Evolutionary conservation across 1,140 invertebrate genomes (phyloP).

Genomic region (Macrostomum lignano): DNA sequence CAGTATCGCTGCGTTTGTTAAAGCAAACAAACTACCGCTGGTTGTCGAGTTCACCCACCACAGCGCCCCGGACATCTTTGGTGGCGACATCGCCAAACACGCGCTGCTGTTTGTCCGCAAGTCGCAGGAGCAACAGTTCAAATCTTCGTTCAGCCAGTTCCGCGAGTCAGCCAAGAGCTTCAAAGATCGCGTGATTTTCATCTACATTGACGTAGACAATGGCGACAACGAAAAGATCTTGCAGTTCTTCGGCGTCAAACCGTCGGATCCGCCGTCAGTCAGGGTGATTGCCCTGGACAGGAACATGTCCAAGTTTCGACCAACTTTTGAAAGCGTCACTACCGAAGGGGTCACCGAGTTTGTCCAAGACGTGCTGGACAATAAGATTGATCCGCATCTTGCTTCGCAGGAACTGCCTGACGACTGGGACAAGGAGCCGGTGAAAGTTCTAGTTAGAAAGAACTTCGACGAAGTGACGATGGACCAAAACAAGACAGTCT

Average conservation of each 20-base stretch:
- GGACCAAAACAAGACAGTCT: slow-evolving; percentile 58
- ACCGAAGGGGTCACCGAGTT: slow-evolving; percentile 48
- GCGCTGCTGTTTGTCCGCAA: slow-evolving; percentile 69
- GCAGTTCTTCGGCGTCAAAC: slow-evolving; percentile 87
- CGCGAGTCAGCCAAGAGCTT: slow-evolving; percentile 45
- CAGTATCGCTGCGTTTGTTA: slow-evolving; percentile 43
- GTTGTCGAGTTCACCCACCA: slow-evolving; percentile 75
- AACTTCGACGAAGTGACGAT: slow-evolving; percentile 82
- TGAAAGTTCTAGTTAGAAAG: slow-evolving; percentile 66
- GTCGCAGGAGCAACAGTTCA: slow-evolving; percentile 37
- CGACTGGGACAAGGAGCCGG: slow-evolving; percentile 80
- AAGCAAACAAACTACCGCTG: slow-evolving; percentile 53
- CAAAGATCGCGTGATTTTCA: slow-evolving; percentile 40
- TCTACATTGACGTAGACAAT: slow-evolving; percentile 66
- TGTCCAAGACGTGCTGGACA: slow-evolving; percentile 51
- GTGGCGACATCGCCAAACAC: slow-evolving; percentile 73
- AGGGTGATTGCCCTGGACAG: slow-evolving; percentile 66
- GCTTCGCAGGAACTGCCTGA: slow-evolving; percentile 64
- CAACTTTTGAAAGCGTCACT: slow-evolving; percentile 41
- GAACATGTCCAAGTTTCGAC: slow-evolving; percentile 86
- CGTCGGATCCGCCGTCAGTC: slow-evolving; percentile 56
- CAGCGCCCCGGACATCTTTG: slow-evolving; percentile 48
- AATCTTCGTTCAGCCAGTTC: slow-evolving; percentile 36
- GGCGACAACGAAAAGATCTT: slow-evolving; percentile 72
- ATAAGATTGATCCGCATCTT: slow-evolving; percentile 55